Evolutionary conservation across 2,888 invertebrate genomes (phyloP).

Genomic region (Ischnura elegans): DNA sequence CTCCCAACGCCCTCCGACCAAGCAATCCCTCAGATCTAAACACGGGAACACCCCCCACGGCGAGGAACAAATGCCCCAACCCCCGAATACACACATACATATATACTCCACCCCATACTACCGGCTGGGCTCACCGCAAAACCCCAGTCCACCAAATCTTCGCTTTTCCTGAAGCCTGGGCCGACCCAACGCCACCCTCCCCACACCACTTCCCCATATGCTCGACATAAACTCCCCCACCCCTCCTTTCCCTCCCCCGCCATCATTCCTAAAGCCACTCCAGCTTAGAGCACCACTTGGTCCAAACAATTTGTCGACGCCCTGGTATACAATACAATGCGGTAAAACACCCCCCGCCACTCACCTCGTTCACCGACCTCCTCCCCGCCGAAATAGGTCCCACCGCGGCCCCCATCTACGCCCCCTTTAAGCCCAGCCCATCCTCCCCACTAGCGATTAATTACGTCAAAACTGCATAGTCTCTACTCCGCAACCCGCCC

Average conservation of each 20-base stretch:
- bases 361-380: not conserved
- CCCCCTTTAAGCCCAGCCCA: not conserved
- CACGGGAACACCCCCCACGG: not conserved
- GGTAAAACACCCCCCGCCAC: not conserved
- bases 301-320: conserved; percentile 62
- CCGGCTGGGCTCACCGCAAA: conserved; percentile 28
- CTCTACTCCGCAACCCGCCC: not conserved
- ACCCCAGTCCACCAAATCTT: not conserved
- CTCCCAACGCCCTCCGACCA: not conserved
- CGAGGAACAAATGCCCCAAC: not conserved
- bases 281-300: not conserved
- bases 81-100: not conserved
- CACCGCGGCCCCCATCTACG: not conserved
- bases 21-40: conserved; percentile 34
- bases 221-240: not conserved
- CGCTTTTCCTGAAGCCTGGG: not conserved
- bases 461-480: conserved; percentile 65
- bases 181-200: not conserved
- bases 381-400: not conserved
- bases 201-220: not conserved
- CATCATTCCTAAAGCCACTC: not conserved
- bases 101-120: too few relatives aligned
- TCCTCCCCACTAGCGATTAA: conserved; percentile 29
- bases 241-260: not conserved
- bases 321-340: conserved; percentile 63